Evolutionary conservation across 1,140 invertebrate species (phyloP).

Genomic region (Lucilia sericata): DNA sequence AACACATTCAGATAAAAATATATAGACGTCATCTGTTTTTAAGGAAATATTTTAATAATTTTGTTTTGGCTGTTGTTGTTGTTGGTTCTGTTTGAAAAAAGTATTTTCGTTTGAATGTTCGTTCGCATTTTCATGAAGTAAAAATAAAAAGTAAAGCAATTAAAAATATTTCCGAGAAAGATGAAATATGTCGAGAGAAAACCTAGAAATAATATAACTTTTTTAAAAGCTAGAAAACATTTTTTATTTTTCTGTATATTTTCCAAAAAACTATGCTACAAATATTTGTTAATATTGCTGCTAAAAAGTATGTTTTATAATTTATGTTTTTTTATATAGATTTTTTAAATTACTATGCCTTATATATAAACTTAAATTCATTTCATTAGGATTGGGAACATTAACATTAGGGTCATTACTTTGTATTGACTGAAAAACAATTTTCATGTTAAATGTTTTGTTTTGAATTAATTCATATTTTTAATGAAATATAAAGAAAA

Average conservation of each 20-base stretch:
- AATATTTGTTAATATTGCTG: background rate
- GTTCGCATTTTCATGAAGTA: background rate
- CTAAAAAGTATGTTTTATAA: background rate
- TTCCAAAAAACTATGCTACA: background rate
- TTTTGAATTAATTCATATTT: too few species aligned
- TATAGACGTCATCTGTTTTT: constrained; percentile 20
- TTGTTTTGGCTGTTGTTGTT: background rate
- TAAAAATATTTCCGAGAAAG: background rate
- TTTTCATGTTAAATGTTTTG: too few species aligned
- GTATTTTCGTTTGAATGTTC: background rate
- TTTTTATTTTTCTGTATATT: background rate
- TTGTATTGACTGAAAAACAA: too few species aligned
- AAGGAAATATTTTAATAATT: constrained; percentile 17
- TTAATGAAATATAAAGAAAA: too few species aligned
- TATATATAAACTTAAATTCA: too few species aligned
- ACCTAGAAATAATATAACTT: background rate
- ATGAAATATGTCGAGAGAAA: background rate
- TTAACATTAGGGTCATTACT: too few species aligned
- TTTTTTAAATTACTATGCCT: too few species aligned
- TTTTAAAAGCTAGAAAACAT: background rate
- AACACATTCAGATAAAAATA: background rate
- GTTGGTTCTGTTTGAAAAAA: constrained; percentile 6
- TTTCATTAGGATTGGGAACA: too few species aligned
- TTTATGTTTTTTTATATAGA: background rate
- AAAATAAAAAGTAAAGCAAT: constrained; percentile 13